Percentiles rank a stretch among this genome's conserved stretches.
Evolutionary conservation across 2,888 invertebrate genomes (phyloP).

Genomic region (Drosophila robusta): DNA sequence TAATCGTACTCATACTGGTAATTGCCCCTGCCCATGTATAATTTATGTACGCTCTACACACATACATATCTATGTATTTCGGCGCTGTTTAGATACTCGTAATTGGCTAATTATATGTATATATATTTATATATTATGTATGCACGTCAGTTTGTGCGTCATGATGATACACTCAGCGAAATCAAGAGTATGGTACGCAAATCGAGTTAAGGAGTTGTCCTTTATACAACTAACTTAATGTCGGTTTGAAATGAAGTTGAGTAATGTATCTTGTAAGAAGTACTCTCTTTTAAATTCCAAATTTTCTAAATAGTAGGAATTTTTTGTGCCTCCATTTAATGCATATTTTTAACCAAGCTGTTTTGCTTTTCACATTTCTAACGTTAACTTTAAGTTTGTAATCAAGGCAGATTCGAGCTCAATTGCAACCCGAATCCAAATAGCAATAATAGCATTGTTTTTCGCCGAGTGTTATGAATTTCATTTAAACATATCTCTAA

Average conservation of each 20-base stretch:
- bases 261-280: too few species aligned
- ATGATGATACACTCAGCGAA: not conserved
- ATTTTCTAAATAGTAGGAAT: too few species aligned
- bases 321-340: too few species aligned
- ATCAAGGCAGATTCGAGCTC: too few species aligned
- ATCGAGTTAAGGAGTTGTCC: not conserved
- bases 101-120: constrained; percentile 72
- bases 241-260: too few species aligned
- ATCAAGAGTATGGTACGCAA: not conserved
- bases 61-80: constrained; percentile 7
- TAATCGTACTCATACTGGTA: constrained; percentile 2
- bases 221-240: too few species aligned
- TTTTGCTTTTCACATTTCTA: too few species aligned
- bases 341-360: too few species aligned
- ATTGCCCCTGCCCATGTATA: constrained; percentile 22
- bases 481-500: constrained; percentile 74
- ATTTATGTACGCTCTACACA: constrained; percentile 19
- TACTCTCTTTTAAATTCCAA: too few species aligned
- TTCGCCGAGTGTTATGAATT: constrained; percentile 62
- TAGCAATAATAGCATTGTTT: not conserved
- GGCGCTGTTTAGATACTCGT: constrained; percentile 51
- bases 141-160: constrained; percentile 17
- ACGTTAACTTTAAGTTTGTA: too few species aligned
- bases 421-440: not conserved
- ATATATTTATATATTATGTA: not conserved